Percentiles rank a stretch among this genome's conserved stretches.
These are phyloP conservation scores for Tetrax tetrax DNA, from an alignment of 2,113 vertebrate species.

Conservation along the genomic window DNA sequence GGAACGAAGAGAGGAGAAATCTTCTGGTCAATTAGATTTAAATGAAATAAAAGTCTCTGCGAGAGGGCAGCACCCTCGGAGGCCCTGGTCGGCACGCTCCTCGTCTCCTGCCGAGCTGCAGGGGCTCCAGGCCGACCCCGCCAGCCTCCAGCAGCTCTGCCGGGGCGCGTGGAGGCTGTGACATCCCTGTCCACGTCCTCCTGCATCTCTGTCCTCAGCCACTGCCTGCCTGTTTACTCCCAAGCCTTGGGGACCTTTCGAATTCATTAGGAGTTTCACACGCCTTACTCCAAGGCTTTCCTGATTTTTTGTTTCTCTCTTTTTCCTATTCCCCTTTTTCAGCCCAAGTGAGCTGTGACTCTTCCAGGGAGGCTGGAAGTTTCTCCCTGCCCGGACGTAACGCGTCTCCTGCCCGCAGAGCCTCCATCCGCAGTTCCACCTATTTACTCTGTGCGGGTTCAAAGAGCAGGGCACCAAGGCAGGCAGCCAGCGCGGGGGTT, in stretches of 20 bases:
- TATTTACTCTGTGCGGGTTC: not conserved
- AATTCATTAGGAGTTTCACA: not conserved
- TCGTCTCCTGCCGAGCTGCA: not conserved
- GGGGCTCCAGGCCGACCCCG: not conserved
- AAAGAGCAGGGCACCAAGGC: not conserved
- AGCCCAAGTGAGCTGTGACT: not conserved
- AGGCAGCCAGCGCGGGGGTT: not conserved
- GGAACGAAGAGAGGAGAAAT: not conserved
- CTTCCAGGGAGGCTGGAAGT: not conserved
- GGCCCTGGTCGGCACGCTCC: not conserved
- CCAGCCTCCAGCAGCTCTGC: not conserved
- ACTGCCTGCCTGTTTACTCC: rapidly evolving
- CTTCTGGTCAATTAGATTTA: not conserved
- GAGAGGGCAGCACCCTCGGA: not conserved
- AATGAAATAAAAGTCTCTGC: not conserved
- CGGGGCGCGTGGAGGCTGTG: not conserved
- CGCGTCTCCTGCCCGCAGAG: not conserved
- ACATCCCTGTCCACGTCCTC: not conserved
- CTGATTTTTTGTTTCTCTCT: not conserved
- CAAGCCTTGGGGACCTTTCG: not conserved
- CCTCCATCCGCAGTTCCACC: not conserved
- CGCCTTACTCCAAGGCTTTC: not conserved
- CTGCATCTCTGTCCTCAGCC: not conserved
- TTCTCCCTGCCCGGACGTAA: not conserved
- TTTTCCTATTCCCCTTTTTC: not conserved